Conservation (phyloP, 2,113 vertebrate species). For the Meriones unguiculatus region DNA sequence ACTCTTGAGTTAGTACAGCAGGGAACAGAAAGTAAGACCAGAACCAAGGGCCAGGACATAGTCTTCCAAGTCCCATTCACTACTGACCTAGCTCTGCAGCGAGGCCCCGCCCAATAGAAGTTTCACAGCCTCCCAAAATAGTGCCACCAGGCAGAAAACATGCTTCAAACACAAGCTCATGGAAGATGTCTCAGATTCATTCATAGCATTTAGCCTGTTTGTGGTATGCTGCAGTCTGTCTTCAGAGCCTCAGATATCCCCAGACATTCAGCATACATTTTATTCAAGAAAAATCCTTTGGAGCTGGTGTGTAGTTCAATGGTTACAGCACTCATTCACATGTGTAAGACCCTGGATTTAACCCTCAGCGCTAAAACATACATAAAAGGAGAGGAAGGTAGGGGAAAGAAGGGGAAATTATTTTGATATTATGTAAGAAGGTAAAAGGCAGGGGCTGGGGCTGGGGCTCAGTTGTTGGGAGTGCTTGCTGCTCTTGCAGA, state of each 20-base stretch:
- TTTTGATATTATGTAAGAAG: neutral
- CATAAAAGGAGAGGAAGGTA: neutral
- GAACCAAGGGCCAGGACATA: neutral
- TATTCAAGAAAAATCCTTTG: conserved; percentile 28
- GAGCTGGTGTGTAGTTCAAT: neutral
- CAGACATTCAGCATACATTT: neutral
- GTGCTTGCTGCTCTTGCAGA: neutral
- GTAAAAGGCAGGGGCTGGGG: neutral
- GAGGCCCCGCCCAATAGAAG: neutral
- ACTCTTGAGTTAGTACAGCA: too few relatives aligned
- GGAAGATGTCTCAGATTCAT: neutral
- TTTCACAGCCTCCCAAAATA: neutral
- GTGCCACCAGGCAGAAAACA: neutral
- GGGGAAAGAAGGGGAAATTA: neutral
- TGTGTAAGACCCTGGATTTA: neutral
- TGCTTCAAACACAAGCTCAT: neutral
- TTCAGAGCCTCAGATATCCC: neutral
- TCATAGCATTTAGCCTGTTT: neutral
- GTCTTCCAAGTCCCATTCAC: neutral
- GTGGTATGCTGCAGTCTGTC: neutral
- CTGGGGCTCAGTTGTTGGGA: neutral
- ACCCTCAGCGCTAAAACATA: neutral
- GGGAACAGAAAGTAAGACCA: neutral
- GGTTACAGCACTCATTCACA: neutral
- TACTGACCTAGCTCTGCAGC: neutral